These are phyloP conservation scores for Melanotaenia parkinsoni DNA, from an alignment of 2,797 vertebrate genomes.

Conservation along the genomic window DNA sequence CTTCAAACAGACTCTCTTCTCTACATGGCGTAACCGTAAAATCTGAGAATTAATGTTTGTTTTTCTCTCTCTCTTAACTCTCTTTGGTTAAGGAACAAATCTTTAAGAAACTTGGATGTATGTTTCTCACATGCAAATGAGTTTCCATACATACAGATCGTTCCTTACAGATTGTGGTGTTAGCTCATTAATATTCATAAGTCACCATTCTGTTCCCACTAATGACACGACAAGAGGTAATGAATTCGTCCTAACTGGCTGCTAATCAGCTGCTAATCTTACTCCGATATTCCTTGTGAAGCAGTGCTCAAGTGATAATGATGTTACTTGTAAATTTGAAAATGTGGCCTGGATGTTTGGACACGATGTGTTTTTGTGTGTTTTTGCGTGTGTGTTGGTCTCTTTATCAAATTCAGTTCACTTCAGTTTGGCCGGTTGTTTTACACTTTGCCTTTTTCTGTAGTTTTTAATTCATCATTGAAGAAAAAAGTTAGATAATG, in stretches of 20 bases:
- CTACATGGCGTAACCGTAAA: background rate
- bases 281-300: conserved; percentile 51
- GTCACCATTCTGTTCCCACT: conserved; percentile 70
- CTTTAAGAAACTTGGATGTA: conserved; percentile 28
- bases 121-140: conserved; percentile 61
- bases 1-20: background rate
- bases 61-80: background rate
- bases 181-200: conserved; percentile 76
- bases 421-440: background rate
- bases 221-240: conserved; percentile 76
- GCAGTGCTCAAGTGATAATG: background rate
- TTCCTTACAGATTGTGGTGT: conserved; percentile 60
- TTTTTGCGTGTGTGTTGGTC: background rate
- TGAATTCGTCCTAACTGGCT: conserved; percentile 73
- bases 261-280: conserved; percentile 74
- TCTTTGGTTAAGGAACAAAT: conserved; percentile 38
- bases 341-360: background rate
- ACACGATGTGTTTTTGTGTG: no score
- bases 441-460: background rate
- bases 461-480: background rate
- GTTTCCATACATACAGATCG: conserved; percentile 34
- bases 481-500: background rate
- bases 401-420: background rate
- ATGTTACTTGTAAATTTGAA: background rate
- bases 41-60: background rate